Percentiles rank a stretch among this genome's conserved stretches.
phyloP scores from a whole-genome alignment of 2,888 invertebrate genomes.

The Ephialtes manifestator region DNA sequence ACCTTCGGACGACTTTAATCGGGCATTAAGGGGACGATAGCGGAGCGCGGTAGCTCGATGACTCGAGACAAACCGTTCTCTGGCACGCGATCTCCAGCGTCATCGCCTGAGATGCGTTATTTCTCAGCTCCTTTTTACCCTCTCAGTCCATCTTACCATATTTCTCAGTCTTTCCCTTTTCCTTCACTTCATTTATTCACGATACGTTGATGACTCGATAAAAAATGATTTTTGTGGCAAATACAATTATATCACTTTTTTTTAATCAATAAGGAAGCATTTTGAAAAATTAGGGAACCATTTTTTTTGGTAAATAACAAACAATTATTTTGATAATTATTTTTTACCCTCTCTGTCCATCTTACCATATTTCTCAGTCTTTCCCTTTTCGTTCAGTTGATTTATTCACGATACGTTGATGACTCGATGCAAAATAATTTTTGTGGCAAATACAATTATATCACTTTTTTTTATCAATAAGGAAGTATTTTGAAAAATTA shows the following conservation, averaged over 20 bases:
- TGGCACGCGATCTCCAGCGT: conserved; percentile 69
- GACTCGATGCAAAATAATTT: not conserved
- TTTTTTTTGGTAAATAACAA: no score
- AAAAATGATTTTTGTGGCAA: not conserved
- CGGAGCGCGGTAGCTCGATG: conserved; percentile 70
- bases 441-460: not conserved
- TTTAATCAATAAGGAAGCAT: no score
- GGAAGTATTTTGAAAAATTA: no score
- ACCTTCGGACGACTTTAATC: conserved; percentile 71
- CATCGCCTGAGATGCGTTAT: conserved; percentile 65
- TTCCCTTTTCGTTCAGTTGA: not conserved
- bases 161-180: not conserved
- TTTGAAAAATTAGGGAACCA: no score
- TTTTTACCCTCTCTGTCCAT: conserved; percentile 11
- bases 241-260: no score
- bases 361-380: not conserved
- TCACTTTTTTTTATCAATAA: no score
- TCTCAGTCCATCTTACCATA: not conserved
- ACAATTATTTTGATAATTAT: no score
- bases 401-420: not conserved
- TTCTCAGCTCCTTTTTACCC: conserved; percentile 34
- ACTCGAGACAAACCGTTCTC: conserved; percentile 60
- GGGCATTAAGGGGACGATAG: conserved; percentile 71
- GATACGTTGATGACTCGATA: not conserved
- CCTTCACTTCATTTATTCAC: not conserved